Evolutionary conservation across 2,797 vertebrate genomes (phyloP).

Genomic region (Falco rusticolus): DNA sequence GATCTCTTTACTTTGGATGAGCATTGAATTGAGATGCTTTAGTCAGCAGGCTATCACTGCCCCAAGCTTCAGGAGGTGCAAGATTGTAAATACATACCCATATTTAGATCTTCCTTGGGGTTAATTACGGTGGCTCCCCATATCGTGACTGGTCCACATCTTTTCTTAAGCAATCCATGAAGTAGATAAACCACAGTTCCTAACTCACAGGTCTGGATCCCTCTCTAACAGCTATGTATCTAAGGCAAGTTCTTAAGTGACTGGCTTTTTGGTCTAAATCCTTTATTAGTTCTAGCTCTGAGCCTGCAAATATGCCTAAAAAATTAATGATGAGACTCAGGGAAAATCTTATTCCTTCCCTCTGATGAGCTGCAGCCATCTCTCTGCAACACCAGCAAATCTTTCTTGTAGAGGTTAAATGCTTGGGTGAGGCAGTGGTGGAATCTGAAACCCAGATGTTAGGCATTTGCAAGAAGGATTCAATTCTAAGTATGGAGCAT

Average conservation of each 20-base stretch:
- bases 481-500: not conserved
- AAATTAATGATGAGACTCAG: not conserved
- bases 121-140: not conserved
- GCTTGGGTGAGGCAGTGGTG: not conserved
- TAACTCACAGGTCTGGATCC: not conserved
- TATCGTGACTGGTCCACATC: not conserved
- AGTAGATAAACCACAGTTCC: not conserved
- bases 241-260: not conserved
- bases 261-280: not conserved
- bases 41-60: not conserved
- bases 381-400: not conserved
- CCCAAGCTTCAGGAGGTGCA: not conserved
- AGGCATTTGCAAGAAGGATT: not conserved
- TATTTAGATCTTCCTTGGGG: not conserved
- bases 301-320: not conserved
- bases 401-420: not conserved
- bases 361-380: not conserved
- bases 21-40: not conserved
- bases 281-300: not conserved
- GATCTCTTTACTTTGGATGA: not conserved
- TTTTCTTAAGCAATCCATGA: not conserved
- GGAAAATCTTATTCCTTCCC: not conserved
- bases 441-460: not conserved
- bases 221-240: not conserved
- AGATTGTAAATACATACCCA: not conserved